Evolutionary conservation across 2,888 invertebrate species (phyloP).

Genomic region (Buathra laborator): DNA sequence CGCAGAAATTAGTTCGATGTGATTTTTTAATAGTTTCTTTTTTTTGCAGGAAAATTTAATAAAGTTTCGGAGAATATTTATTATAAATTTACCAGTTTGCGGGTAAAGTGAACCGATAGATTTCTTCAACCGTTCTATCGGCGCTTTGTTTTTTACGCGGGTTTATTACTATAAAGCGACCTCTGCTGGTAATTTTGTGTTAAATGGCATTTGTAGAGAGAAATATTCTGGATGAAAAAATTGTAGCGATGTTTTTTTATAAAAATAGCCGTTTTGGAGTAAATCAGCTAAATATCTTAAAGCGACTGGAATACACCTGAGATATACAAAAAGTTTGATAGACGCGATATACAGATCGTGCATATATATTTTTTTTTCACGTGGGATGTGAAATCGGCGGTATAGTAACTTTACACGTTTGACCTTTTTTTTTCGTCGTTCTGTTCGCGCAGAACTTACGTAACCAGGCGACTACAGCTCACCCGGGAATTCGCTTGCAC

Average conservation of each 20-base stretch:
- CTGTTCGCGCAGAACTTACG: constrained; percentile 18
- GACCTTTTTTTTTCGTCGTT: constrained; percentile 8
- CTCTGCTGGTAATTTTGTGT: neutral
- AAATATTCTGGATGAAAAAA: neutral
- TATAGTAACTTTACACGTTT: neutral
- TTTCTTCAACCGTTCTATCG: neutral
- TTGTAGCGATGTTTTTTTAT: neutral
- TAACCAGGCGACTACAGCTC: constrained; percentile 14
- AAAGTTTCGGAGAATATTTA: neutral
- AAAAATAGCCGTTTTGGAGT: neutral
- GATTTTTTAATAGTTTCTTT: neutral
- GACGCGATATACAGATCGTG: neutral
- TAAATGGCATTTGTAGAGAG: neutral
- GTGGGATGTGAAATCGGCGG: constrained; percentile 5
- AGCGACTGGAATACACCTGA: neutral
- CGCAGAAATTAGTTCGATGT: neutral
- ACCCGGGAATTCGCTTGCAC: constrained; percentile 13
- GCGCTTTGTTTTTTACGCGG: neutral
- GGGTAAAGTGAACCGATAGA: neutral
- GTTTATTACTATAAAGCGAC: neutral
- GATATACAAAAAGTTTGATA: neutral
- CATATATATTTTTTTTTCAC: neutral
- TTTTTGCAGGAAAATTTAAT: neutral
- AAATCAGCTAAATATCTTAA: neutral
- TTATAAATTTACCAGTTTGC: neutral